A percentile compares a stretch with the other conserved stretches of the same genome.
Conservation (phyloP, 2,797 vertebrate genomes). For the Acridotheres tristis region DNA sequence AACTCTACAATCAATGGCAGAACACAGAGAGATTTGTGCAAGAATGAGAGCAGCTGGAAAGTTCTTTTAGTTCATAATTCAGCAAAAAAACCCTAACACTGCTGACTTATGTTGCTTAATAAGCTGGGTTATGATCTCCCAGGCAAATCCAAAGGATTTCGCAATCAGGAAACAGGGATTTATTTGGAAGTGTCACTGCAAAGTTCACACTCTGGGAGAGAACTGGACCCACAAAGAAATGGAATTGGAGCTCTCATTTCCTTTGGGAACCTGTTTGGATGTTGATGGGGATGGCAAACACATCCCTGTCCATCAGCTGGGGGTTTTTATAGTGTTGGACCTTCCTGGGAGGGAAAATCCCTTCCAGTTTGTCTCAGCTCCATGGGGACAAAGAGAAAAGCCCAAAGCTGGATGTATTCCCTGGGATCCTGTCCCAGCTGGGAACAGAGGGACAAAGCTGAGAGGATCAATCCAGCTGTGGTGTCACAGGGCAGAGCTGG, state of each 20-base stretch:
- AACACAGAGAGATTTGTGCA: slow-evolving; percentile 12
- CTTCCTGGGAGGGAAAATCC: not conserved
- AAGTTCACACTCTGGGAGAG: not conserved
- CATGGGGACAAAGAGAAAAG: not conserved
- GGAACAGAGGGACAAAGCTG: not conserved
- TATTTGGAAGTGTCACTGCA: not conserved
- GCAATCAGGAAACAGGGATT: not conserved
- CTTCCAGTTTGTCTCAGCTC: not conserved
- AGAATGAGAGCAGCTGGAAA: slow-evolving; percentile 11
- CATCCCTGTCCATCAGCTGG: accelerated
- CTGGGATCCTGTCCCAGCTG: not conserved
- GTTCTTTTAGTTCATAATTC: slow-evolving; percentile 18
- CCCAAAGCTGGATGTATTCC: accelerated
- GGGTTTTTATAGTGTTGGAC: not conserved
- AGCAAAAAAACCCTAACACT: not conserved
- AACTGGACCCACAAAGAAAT: not conserved
- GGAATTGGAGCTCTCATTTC: not conserved
- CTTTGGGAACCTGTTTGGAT: not conserved
- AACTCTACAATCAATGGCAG: slow-evolving; percentile 62
- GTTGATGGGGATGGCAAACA: not conserved
- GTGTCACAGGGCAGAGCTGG: not conserved
- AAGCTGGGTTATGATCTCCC: not conserved
- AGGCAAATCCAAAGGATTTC: not conserved
- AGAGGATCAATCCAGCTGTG: not conserved
- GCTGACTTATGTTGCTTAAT: not conserved